A percentile compares a stretch with the other conserved stretches of the same genome.
Conservation (phyloP, 2,888 invertebrate species). For the Prostheceraeus crozeri region DNA sequence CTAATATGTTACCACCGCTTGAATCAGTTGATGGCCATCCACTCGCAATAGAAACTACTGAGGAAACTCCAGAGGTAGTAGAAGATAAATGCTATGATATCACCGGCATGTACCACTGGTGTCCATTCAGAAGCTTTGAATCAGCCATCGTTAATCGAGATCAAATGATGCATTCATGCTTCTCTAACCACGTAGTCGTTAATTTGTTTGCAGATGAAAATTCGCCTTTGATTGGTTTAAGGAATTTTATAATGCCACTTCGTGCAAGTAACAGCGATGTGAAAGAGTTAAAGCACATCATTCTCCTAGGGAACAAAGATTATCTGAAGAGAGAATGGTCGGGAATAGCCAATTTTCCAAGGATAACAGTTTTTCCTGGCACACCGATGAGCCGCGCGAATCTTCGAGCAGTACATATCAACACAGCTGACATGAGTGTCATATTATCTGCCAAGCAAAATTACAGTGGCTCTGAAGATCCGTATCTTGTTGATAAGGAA, state of each 20-base stretch:
- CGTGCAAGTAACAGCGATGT: slow-evolving; percentile 95
- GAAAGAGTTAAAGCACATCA: slow-evolving; percentile 94
- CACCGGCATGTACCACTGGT: slow-evolving; percentile 99
- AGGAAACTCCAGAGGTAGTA: neutral
- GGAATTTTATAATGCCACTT: slow-evolving; percentile 94
- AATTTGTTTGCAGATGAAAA: slow-evolving; percentile 95
- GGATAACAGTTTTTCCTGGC: slow-evolving; percentile 81
- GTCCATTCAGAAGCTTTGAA: slow-evolving; percentile 85
- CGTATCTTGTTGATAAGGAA: slow-evolving; percentile 96
- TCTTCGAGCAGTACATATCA: slow-evolving; percentile 92
- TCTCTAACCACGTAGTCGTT: slow-evolving; percentile 77
- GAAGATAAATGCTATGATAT: slow-evolving; percentile 65
- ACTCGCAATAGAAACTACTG: no score
- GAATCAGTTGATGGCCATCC: no score
- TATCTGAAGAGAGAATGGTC: slow-evolving; percentile 96
- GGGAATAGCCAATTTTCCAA: slow-evolving; percentile 94
- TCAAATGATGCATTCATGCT: neutral
- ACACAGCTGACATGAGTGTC: slow-evolving; percentile 98
- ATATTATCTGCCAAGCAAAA: slow-evolving; percentile 80
- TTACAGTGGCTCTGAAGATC: slow-evolving; percentile 79
- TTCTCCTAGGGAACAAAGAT: slow-evolving; percentile 92
- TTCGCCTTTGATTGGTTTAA: slow-evolving; percentile 85
- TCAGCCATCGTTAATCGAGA: slow-evolving; percentile 71
- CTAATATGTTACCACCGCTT: no score
- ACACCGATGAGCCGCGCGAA: slow-evolving; percentile 93